phyloP scores from a whole-genome alignment of 35 echinoderm and acorn worm species.

The Apostichopus parvimensis region DNA sequence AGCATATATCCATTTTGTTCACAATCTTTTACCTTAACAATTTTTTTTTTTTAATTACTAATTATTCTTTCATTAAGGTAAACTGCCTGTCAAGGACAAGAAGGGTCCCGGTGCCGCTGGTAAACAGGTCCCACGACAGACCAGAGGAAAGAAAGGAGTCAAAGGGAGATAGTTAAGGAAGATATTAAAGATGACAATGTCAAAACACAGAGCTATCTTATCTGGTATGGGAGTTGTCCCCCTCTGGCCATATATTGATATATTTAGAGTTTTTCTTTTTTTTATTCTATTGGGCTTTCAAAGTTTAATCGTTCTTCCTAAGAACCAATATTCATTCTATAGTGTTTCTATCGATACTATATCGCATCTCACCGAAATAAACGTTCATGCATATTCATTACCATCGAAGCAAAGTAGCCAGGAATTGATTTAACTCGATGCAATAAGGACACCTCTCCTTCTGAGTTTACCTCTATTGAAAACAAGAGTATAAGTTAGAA shows the following conservation, averaged over 20 bases:
- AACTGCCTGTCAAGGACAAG: constrained; percentile 18
- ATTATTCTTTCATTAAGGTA: background rate
- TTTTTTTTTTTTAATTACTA: background rate
- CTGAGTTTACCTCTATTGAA: no score
- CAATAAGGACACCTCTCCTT: no score
- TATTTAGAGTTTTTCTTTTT: background rate
- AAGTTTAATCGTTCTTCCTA: background rate
- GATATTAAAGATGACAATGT: background rate
- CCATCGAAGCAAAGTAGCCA: no score
- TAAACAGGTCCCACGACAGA: background rate
- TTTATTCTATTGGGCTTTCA: constrained; percentile 17
- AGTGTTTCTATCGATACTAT: no score
- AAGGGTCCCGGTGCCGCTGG: background rate
- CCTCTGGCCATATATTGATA: background rate
- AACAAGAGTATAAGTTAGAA: no score
- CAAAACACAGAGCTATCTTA: background rate
- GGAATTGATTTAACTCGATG: no score
- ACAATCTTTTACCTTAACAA: background rate
- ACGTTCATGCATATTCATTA: no score
- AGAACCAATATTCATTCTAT: background rate
- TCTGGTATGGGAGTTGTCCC: background rate
- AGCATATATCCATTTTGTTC: no score
- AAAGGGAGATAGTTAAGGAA: background rate
- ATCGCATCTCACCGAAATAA: no score
- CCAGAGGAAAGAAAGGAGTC: background rate